Evolutionary conservation across 92 coral and sea anemone genomes (phyloP).

Genomic region (Epizoanthus scotinus): DNA sequence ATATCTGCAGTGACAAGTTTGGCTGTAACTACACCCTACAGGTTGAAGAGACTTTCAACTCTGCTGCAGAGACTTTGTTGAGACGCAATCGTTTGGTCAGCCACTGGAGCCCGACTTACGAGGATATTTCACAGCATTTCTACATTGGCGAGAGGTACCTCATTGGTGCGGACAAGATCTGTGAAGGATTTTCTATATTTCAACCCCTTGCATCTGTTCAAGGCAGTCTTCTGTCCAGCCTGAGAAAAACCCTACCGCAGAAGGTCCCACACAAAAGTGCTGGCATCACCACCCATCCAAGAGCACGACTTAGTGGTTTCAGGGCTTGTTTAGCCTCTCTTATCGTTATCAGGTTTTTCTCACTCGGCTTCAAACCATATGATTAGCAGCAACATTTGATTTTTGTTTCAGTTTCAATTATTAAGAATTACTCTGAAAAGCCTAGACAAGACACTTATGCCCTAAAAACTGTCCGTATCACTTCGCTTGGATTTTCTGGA

Average conservation of each 20-base stretch:
- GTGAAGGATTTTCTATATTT: background rate
- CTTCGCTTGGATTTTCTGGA: too few relatives aligned
- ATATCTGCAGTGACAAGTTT: slow-evolving; percentile 1
- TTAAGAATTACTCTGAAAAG: too few relatives aligned
- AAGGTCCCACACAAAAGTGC: background rate
- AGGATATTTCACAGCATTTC: background rate
- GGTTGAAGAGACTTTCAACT: background rate
- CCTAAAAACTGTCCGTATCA: too few relatives aligned
- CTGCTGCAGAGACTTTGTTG: slow-evolving; percentile 1
- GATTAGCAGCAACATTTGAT: too few relatives aligned
- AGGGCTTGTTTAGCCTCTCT: too few relatives aligned
- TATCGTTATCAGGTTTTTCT: too few relatives aligned
- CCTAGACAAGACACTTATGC: too few relatives aligned
- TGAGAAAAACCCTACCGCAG: background rate
- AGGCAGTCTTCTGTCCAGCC: background rate
- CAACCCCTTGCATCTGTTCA: background rate
- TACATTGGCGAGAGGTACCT: background rate
- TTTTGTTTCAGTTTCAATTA: too few relatives aligned
- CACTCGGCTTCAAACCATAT: too few relatives aligned
- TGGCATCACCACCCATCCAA: too few relatives aligned
- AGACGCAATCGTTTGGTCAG: background rate
- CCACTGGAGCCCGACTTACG: background rate
- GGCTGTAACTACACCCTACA: slow-evolving; percentile 5
- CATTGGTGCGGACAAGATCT: slow-evolving; percentile 4
- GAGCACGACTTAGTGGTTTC: too few relatives aligned